phyloP scores from a whole-genome alignment of 2,797 vertebrate species.

The Esox masquinongy region DNA sequence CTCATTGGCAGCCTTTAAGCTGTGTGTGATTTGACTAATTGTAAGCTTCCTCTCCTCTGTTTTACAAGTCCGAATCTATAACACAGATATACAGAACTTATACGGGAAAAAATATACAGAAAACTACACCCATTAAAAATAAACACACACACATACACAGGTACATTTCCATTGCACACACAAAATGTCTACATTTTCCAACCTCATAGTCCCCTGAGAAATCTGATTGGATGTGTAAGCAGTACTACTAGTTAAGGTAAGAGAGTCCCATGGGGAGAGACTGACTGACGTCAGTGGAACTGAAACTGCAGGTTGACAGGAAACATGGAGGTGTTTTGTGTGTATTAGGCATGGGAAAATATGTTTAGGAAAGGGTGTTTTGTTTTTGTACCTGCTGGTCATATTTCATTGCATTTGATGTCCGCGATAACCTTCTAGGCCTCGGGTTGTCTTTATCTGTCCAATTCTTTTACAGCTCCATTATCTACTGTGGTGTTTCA shows the following conservation, averaged over 20 bases:
- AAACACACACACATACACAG: too few relatives aligned
- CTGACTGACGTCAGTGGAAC: slow-evolving; percentile 54
- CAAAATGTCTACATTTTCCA: background rate
- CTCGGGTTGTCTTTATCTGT: background rate
- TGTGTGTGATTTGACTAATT: too few relatives aligned
- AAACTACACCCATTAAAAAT: too few relatives aligned
- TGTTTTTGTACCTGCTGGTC: background rate
- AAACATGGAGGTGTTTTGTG: slow-evolving; percentile 28
- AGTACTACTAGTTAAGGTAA: slow-evolving; percentile 42
- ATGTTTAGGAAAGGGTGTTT: slow-evolving; percentile 20
- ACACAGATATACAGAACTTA: too few relatives aligned
- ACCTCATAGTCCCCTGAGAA: slow-evolving; percentile 31
- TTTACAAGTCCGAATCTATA: too few relatives aligned
- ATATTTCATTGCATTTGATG: background rate
- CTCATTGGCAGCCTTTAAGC: too few relatives aligned
- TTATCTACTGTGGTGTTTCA: background rate
- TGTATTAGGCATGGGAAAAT: slow-evolving; percentile 37
- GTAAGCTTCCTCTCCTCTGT: too few relatives aligned
- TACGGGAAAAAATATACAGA: too few relatives aligned
- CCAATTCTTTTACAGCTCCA: background rate
- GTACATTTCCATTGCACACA: background rate
- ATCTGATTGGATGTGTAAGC: background rate
- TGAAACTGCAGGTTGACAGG: slow-evolving; percentile 36
- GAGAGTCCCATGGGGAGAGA: slow-evolving; percentile 39
- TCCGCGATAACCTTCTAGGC: background rate